phyloP scores from a whole-genome alignment of 1,140 invertebrate genomes.

The Adelges cooleyi region DNA sequence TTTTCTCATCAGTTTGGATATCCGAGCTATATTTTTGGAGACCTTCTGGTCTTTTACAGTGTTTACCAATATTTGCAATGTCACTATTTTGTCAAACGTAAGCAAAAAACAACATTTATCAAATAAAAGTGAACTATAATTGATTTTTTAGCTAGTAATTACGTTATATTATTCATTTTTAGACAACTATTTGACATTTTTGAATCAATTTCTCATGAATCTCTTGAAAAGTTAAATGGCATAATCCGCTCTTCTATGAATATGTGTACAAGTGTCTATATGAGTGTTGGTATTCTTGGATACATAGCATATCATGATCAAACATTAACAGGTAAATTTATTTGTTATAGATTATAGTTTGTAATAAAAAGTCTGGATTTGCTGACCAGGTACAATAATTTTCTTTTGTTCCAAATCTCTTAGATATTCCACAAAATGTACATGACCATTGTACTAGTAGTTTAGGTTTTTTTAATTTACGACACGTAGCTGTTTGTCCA shows the following conservation, averaged over 20 bases:
- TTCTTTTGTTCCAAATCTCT: not conserved
- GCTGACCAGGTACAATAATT: conserved; percentile 14
- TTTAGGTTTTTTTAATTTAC: conserved; percentile 33
- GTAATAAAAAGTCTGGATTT: not conserved
- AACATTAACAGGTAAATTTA: conserved; percentile 51
- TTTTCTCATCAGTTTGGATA: conserved; percentile 61
- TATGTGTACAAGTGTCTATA: conserved; percentile 78
- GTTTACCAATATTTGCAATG: conserved; percentile 90
- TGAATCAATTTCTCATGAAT: conserved; percentile 74
- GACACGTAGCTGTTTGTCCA: conserved; percentile 32
- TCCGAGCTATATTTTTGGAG: conserved; percentile 70
- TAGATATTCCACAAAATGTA: not conserved
- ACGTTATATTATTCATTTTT: conserved; percentile 18
- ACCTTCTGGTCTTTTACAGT: conserved; percentile 70
- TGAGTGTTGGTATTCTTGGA: conserved; percentile 84
- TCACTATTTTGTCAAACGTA: conserved; percentile 89
- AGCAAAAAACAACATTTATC: not conserved
- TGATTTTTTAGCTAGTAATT: not conserved
- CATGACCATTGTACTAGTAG: conserved; percentile 32
- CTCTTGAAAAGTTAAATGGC: conserved; percentile 76
- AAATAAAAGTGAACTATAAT: no score
- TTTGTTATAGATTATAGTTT: conserved; percentile 21
- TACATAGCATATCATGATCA: conserved; percentile 82
- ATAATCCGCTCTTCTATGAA: conserved; percentile 79
- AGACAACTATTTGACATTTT: conserved; percentile 94